Evolutionary conservation across 2,888 invertebrate species (phyloP).

Genomic region (Dryadula phaetusa): DNA sequence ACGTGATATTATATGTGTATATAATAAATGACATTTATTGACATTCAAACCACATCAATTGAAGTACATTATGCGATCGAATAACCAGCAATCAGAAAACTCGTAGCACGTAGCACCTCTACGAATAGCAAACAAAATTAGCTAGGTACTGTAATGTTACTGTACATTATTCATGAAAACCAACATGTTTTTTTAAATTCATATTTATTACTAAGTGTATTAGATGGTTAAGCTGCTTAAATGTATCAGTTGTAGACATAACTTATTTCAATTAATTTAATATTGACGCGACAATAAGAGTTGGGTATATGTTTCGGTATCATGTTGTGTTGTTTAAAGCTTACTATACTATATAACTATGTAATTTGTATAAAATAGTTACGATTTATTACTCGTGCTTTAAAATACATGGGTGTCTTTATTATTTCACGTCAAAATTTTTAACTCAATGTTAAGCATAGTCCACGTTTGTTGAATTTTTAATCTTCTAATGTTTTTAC

Average conservation of each 20-base stretch:
- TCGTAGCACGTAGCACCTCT: slow-evolving; percentile 60
- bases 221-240: neutral
- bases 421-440: too few species aligned
- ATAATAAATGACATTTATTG: slow-evolving; percentile 56
- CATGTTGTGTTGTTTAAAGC: neutral
- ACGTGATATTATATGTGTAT: neutral
- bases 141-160: slow-evolving; percentile 33
- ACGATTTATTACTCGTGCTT: neutral
- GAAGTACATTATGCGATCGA: slow-evolving; percentile 62
- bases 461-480: too few species aligned
- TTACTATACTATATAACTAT: neutral
- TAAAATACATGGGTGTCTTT: too few species aligned
- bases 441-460: too few species aligned
- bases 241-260: neutral
- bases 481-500: too few species aligned
- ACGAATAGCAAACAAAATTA: slow-evolving; percentile 48
- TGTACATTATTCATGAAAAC: slow-evolving; percentile 32
- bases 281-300: too few species aligned
- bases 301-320: neutral
- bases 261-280: too few species aligned
- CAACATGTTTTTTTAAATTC: slow-evolving; percentile 10
- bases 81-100: slow-evolving; percentile 61
- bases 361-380: neutral
- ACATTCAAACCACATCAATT: slow-evolving; percentile 59
- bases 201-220: neutral